These are phyloP conservation scores for Stictocephala bisonia DNA, from an alignment of 2,888 invertebrate species.

Conservation along the genomic window DNA sequence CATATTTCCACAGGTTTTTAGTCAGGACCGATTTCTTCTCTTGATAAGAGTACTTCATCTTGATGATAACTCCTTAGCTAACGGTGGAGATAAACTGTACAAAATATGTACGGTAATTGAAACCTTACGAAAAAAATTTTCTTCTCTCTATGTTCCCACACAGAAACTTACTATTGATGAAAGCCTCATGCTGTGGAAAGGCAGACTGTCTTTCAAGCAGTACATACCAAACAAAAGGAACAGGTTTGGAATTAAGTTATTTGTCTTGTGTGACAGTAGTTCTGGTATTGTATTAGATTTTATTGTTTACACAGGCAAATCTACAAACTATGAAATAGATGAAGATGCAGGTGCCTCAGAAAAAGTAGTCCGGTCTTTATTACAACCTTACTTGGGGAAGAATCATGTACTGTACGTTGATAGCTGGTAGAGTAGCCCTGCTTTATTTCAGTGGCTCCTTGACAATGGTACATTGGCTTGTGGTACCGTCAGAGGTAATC, in stretches of 20 bases:
- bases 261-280: constrained; percentile 31
- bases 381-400: constrained; percentile 36
- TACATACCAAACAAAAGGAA: constrained; percentile 23
- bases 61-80: constrained; percentile 5
- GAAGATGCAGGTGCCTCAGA: not conserved
- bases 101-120: constrained; percentile 39
- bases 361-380: constrained; percentile 14
- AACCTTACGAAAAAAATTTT: constrained; percentile 14
- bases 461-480: constrained; percentile 28
- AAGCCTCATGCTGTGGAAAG: constrained; percentile 38
- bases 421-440: constrained; percentile 39
- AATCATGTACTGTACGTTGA: constrained; percentile 36
- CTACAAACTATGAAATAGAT: not conserved
- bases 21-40: constrained; percentile 29
- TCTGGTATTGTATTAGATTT: constrained; percentile 36
- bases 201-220: constrained; percentile 41
- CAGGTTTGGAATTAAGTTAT: constrained; percentile 38
- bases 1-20: too few species aligned
- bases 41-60: constrained; percentile 17
- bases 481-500: constrained; percentile 37
- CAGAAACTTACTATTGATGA: constrained; percentile 39
- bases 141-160: not conserved
- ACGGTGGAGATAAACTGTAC: constrained; percentile 17
- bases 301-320: constrained; percentile 29
- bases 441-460: constrained; percentile 7